phyloP scores from a whole-genome alignment of 2,113 vertebrate species.

The Nyctereutes procyonoides region DNA sequence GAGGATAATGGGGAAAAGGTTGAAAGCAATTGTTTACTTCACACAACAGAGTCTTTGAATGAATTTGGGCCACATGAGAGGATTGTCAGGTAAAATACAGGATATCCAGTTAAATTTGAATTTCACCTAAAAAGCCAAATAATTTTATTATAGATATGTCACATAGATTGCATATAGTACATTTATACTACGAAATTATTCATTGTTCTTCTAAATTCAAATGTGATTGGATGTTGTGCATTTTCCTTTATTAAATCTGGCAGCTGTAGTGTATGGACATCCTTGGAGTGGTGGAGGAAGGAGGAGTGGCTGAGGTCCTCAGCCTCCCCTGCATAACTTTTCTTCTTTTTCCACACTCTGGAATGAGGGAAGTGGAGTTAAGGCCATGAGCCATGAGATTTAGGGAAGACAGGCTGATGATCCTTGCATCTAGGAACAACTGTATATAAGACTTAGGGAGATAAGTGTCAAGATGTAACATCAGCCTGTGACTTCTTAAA shows the following conservation, averaged over 20 bases:
- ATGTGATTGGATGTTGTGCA: neutral
- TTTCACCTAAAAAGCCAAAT: neutral
- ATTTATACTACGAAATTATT: neutral
- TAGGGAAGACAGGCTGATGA: neutral
- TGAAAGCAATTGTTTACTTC: slow-evolving; percentile 33
- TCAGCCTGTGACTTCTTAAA: neutral
- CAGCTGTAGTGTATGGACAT: neutral
- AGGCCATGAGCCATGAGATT: fast-evolving
- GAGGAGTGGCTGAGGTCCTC: neutral
- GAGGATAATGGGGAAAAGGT: neutral
- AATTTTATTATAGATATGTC: neutral
- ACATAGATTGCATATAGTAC: neutral
- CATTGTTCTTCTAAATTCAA: neutral
- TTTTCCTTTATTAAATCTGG: slow-evolving; percentile 25
- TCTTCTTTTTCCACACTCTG: neutral
- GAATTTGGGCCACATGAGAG: neutral
- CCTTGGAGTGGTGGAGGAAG: neutral
- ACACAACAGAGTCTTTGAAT: neutral
- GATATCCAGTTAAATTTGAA: neutral
- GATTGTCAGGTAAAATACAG: neutral
- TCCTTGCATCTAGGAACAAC: neutral
- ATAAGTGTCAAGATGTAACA: neutral
- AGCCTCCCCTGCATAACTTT: neutral
- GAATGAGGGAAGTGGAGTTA: neutral
- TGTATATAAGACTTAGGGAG: neutral